Percentiles rank a stretch among this genome's conserved stretches.
Conservation (phyloP, 2,113 vertebrate species). For the Regulus satrapa region DNA sequence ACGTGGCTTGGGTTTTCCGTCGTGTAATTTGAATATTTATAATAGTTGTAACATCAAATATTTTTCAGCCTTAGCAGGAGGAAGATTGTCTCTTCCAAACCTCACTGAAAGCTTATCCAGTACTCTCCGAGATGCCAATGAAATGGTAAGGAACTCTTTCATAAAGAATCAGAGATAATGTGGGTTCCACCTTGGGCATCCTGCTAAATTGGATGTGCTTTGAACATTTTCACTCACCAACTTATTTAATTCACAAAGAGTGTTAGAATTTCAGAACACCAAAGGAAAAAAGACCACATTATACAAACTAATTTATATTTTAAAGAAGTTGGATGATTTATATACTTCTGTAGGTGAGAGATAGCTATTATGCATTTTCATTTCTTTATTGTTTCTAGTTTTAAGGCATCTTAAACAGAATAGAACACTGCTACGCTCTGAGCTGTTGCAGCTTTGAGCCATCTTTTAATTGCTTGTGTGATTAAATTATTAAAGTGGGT, state of each 20-base stretch:
- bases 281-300: background rate
- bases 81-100: slow-evolving; percentile 65
- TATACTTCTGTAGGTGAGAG: background rate
- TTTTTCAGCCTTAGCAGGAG: slow-evolving; percentile 70
- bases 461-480: slow-evolving; percentile 16
- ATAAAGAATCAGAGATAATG: background rate
- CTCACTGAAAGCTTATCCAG: slow-evolving; percentile 78
- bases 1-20: background rate
- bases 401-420: background rate
- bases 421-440: background rate
- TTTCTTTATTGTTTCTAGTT: background rate
- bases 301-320: background rate
- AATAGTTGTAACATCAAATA: background rate
- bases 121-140: slow-evolving; percentile 83
- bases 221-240: background rate
- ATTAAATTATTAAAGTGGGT: background rate
- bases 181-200: background rate
- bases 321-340: background rate
- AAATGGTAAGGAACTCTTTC: slow-evolving; percentile 83
- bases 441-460: background rate
- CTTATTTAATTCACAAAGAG: background rate
- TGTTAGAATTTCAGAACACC: background rate
- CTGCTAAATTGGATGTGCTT: background rate
- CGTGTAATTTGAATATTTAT: background rate
- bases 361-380: background rate